Evolutionary conservation across 2,797 vertebrate species (phyloP), one percentile per base, ranked within the genome.

Genomic region (Enteromius fasciolatus): DNA sequence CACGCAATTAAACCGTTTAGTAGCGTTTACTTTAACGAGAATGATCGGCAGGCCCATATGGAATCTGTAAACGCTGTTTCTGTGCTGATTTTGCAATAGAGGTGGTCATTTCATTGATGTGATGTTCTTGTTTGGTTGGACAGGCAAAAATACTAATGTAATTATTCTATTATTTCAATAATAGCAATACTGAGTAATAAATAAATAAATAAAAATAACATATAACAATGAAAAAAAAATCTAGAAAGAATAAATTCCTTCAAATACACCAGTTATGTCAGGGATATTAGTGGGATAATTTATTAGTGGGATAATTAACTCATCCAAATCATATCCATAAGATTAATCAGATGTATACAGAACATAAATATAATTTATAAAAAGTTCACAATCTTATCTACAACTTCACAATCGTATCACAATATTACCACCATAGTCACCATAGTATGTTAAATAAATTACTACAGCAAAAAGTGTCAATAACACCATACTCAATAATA

Each of bases 1-100:
- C 20, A 72, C n/a, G 17, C n/a, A 81, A 74, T 81, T 74, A 81
- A 63, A 66, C 14, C 59, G 15, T 74, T 74, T 64, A 74, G 41
- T 23, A 39, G 28, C 15, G 15, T 20, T 81, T 81, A 77, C 75
- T 28, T 73, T 81, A 50, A 64, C n/a, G n/a, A 25, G 31, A 81
- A 46, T 50, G 8, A 66, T 66, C 61, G 6, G 41, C 20, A 4
- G 44, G 63, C 18, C 63, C 76, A 78, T 77, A 77, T 77, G 39
- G 59, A 64, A 46, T 63, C 75, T 46, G 23, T 10, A 28, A 76
- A 46, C 2, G 57, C 36, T 10, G 3, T 63, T 77, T 61, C 9
- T 10, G 10, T 3, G 10, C 31, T 54, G 31, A 36, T 50, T 50
- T 50, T 20, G 11, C 46, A 31, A 72, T 72, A 5, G 28, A 50